A percentile compares a stretch with the other conserved stretches of the same genome.
Evolutionary conservation across 2,113 vertebrate genomes (phyloP).

Genomic region (Arizona elegans): DNA sequence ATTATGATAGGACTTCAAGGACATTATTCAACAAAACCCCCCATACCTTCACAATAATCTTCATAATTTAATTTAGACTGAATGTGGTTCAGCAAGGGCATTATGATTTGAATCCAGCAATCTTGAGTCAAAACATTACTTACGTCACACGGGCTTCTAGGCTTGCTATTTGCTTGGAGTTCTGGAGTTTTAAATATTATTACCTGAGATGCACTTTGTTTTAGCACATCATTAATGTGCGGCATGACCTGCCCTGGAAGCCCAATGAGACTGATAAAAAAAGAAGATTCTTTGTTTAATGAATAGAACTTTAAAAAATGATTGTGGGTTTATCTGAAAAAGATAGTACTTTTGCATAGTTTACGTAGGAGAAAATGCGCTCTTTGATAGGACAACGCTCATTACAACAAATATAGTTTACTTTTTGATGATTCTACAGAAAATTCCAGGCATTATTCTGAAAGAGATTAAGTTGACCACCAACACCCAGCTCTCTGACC

Average conservation of each 20-base stretch:
- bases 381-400: background rate
- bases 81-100: background rate
- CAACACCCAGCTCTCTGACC: background rate
- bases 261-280: background rate
- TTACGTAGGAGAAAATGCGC: background rate
- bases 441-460: background rate
- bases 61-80: background rate
- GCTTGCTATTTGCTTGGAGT: background rate
- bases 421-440: background rate
- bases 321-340: background rate
- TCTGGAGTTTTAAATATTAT: background rate
- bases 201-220: background rate
- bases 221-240: background rate
- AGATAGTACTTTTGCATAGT: background rate
- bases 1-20: background rate
- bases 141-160: background rate
- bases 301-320: background rate
- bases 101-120: background rate
- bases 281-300: background rate
- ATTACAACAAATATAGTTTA: background rate
- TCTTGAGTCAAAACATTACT: background rate
- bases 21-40: background rate
- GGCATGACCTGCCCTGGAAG: background rate
- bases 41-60: background rate
- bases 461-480: background rate